Percentiles rank a stretch among this genome's conserved stretches.
Conservation (phyloP, 2,797 vertebrate species). For the Serranus cabrilla region DNA sequence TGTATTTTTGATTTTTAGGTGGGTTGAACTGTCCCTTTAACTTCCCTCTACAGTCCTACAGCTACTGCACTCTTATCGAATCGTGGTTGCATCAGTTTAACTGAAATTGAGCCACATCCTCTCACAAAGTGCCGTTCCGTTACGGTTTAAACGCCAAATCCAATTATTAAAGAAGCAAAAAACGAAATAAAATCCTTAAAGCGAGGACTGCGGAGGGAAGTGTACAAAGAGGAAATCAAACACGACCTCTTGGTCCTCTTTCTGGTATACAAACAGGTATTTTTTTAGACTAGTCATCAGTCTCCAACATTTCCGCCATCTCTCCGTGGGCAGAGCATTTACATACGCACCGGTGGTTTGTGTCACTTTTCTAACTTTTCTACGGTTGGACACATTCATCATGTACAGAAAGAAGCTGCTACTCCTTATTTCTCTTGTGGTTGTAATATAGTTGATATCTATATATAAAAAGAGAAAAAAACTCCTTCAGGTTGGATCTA, state of each 20-base stretch:
- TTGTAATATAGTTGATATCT: slow-evolving; percentile 95
- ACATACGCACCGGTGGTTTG: slow-evolving; percentile 90
- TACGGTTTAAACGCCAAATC: slow-evolving; percentile 64
- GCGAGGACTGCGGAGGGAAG: slow-evolving; percentile 52
- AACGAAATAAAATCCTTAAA: slow-evolving; percentile 36
- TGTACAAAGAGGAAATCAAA: slow-evolving; percentile 37
- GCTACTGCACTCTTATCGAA: slow-evolving; percentile 19
- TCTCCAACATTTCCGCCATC: slow-evolving; percentile 72
- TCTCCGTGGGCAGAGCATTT: slow-evolving; percentile 89
- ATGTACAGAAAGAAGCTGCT: slow-evolving; percentile 99
- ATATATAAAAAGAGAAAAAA: slow-evolving; percentile 72
- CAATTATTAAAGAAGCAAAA: slow-evolving; percentile 34
- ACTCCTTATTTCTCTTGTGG: slow-evolving; percentile 97
- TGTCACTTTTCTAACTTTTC: slow-evolving; percentile 99
- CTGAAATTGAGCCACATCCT: slow-evolving; percentile 64
- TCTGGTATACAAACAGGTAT: slow-evolving; percentile 71
- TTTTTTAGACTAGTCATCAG: slow-evolving; percentile 82
- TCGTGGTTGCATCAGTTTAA: slow-evolving; percentile 40
- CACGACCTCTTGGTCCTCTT: slow-evolving; percentile 38
- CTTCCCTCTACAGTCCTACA: slow-evolving; percentile 29
- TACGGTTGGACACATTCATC: slow-evolving; percentile 96
- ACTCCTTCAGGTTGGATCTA: slow-evolving; percentile 93
- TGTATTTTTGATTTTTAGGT: too few relatives aligned
- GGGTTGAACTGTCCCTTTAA: too few relatives aligned
- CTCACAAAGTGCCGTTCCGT: slow-evolving; percentile 71